Base-by-base conservation (phyloP, 2,888 invertebrate species). In the Malachius bipustulatus region DNA sequence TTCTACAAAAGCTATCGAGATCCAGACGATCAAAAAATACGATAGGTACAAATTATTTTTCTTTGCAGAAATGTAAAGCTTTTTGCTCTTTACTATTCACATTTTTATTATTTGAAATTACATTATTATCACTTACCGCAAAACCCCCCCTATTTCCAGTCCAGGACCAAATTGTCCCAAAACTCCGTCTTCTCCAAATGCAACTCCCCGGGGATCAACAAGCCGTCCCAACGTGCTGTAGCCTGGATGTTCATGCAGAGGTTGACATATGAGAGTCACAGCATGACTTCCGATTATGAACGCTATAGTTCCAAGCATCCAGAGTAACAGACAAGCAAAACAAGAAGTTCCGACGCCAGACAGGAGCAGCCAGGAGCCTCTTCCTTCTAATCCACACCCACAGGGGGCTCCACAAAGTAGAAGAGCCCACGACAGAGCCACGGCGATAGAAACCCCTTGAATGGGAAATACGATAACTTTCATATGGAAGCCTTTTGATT, bases 371-470 rank as follows among this genome's bases (percentile, higher is more conserved):
- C 9, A n/a, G 9, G 11, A 6, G 11, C 9, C 11, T n/a, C 11
- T 4, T 8, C 9, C 9, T 8, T 6, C 11, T 6, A n/a, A 6
- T 6, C n/a, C n/a, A 11, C 29, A 28, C 8, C 29, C 29, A 28
- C 29, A 28, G 6, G 29, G 29, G 6, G 11, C 11, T n/a, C 29
- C 29, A 28, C 29, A 28, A 11, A 28, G n/a, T 8, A 19, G 24
- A 6, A 19, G n/a, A 19, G 6, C 24, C 24, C 24, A 19, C n/a
- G n/a, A n/a, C n/a, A n/a, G n/a, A n/a, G n/a, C n/a, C n/a, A n/a
- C n/a, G n/a, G n/a, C n/a, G n/a, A n/a, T n/a, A n/a, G n/a, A n/a
- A n/a, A n/a, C n/a, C n/a, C n/a, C n/a, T n/a, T n/a, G n/a, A n/a
- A n/a, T n/a, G n/a, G n/a, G n/a, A n/a, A n/a, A n/a, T n/a, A n/a